Base-by-base conservation (phyloP, 2,888 invertebrate species). In the Apotomis betuletana region DNA sequence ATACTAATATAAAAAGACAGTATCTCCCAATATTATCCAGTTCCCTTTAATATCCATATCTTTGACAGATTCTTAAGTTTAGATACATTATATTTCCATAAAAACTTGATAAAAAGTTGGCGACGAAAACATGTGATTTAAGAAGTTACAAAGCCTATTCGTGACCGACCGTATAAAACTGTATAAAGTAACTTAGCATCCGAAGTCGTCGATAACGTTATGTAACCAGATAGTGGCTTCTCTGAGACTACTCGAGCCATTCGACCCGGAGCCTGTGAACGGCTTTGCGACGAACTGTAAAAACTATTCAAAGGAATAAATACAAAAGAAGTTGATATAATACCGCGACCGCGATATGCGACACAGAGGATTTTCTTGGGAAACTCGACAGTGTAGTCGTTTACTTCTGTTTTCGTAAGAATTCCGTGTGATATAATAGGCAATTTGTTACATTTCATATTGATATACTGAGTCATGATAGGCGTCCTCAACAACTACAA, bases 281-380 rank as follows among this genome's bases (percentile, higher is more conserved):
- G 70, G 64, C 64, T 70, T 70, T 64, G 54, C 64, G 41, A 44
- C 38, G 64, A 46, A 65, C 64, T 54, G 70, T 36, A 44, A 64
- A 64, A 62, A 54, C 59, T 64, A 46, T 70, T 62, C 55, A 63
- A 41, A 57, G 57, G 54, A 57, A 69, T 57, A 63, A 63, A 69
- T 58, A 62, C 57, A 62, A 63, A 61, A 69, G 69, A 63, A 49
- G 57, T 69, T 63, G 69, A 69, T 69, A 63, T 69, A 62, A 69
- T 57, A 63, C 51, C 41, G 41, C 57, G 8, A 63, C 51, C 41
- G 41, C 57, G 8, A 63, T 55, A 63, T 62, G 57, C 12, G 55
- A 69, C 57, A 51, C 12, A 4, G 13, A 41, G 55, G 10, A 62
- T 54, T 52, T 55, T 13, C 49, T 64, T 41, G 15, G 41, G 41